Base-by-base conservation (phyloP, 2,888 invertebrate genomes). In the Rapana venosa region DNA sequence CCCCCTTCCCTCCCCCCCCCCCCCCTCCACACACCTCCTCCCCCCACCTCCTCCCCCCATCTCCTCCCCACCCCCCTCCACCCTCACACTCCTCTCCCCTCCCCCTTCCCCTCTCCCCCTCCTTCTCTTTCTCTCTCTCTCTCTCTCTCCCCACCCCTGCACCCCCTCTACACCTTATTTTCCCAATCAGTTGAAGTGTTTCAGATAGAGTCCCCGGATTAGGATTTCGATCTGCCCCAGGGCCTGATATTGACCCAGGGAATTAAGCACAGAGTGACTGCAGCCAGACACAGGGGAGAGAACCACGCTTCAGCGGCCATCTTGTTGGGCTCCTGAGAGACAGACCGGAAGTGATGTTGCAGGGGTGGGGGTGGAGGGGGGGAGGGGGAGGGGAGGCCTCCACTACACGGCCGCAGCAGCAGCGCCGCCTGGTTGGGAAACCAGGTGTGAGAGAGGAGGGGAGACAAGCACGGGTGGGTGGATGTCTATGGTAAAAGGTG, bases 161-260 rank as follows among this genome's bases (percentile, higher is more conserved):
- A 26, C n/a, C 84, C 84, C 84, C 56, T 56, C 22, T 58, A 84
- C 61, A 61, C 86, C 86, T 66, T 61, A 58, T 61, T 86, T 61
- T 86, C 66, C 22, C 86, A 86, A 86, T 86, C 86, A 86, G 86
- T 86, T 86, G 32, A 66, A 86, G 86, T 86, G 86, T 61, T 66
- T 86, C 86, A 58, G 86, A 86, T 86, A 86, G 86, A 86, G 86
- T 32, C 26, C 26, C 61, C 32, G 58, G 86, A 86, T 86, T 61
- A 86, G 58, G 58, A 56, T 58, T 86, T 86, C 86, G 86, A 86
- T 86, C 86, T 86, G 86, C 32, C 66, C 85, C 2, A 15, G 56
- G 11, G 17, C 47, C 47, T 13, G 86, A 56, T 86, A 35, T 86
- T 86, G 86, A 86, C 86, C 8, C 86, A 86, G 61, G 20, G 86